phyloP scores from a whole-genome alignment of 2,113 vertebrate species.

The Asarcornis scutulata region DNA sequence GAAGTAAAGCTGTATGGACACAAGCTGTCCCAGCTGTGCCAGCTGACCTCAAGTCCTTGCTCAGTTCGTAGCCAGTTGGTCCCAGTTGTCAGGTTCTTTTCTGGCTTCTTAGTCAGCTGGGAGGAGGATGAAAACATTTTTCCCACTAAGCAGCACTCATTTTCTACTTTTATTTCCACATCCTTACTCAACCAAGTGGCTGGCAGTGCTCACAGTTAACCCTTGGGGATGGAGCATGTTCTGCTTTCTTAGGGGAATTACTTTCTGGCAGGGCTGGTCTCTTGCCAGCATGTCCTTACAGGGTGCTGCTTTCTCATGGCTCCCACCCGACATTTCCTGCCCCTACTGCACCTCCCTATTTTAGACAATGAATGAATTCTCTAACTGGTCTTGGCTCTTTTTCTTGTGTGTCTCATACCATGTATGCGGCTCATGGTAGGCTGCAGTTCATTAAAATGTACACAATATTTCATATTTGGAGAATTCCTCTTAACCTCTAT shows the following conservation, averaged over 20 bases:
- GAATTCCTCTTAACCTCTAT: neutral
- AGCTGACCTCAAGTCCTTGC: neutral
- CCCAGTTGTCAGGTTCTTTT: neutral
- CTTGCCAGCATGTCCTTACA: neutral
- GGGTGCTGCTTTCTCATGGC: neutral
- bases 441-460: neutral
- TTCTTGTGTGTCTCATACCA: neutral
- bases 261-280: neutral
- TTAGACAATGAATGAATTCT: neutral
- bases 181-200: neutral
- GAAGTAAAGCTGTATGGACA: neutral
- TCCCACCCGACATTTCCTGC: neutral
- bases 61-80: neutral
- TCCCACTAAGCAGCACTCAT: neutral
- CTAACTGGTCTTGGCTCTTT: neutral
- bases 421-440: neutral
- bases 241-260: neutral
- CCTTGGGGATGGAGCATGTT: neutral
- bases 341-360: accelerated
- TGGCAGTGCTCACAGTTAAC: neutral
- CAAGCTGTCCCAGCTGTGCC: neutral
- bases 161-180: conserved; percentile 2
- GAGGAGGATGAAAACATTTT: neutral
- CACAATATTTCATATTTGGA: neutral
- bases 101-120: neutral